Conservation (phyloP, 2,888 invertebrate species). For the Nomada fucata region DNA sequence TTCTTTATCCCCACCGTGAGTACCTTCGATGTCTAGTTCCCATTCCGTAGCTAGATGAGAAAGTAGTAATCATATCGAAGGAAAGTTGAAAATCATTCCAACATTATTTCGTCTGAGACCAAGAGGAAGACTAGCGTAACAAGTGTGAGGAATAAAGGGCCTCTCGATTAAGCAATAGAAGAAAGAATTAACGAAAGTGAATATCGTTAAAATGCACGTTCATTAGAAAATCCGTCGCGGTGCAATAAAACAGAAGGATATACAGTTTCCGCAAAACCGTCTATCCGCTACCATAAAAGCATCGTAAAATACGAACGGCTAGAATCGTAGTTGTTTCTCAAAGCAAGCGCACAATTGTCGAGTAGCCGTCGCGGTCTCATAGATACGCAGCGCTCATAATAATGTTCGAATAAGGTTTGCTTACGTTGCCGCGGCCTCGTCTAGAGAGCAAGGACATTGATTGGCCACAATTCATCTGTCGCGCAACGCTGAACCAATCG, state of each 20-base stretch:
- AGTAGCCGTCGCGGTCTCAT: not conserved
- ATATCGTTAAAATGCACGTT: not conserved
- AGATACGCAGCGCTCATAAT: conserved; percentile 23
- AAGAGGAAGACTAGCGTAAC: not conserved
- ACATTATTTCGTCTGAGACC: not conserved
- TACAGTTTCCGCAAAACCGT: conserved; percentile 7
- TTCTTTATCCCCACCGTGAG: conserved; percentile 64
- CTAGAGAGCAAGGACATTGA: conserved; percentile 71
- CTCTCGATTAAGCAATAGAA: not conserved
- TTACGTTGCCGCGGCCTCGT: conserved; percentile 64
- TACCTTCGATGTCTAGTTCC: conserved; percentile 38
- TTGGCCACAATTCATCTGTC: conserved; percentile 71
- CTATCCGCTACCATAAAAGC: not conserved
- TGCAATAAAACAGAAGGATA: not conserved
- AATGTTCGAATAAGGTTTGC: conserved; percentile 56
- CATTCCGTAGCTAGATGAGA: conserved; percentile 53
- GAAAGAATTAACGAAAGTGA: too few relatives aligned
- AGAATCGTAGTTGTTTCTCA: not conserved
- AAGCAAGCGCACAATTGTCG: not conserved
- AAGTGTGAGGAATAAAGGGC: not conserved
- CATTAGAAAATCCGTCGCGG: not conserved
- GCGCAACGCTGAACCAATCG: conserved; percentile 64
- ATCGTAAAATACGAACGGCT: not conserved
- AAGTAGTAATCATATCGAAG: conserved; percentile 59
- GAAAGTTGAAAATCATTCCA: conserved; percentile 30